Evolutionary conservation across 64 coral and sea anemone genomes (phyloP).

Genomic region (Dendrophyllia cribrosa): DNA sequence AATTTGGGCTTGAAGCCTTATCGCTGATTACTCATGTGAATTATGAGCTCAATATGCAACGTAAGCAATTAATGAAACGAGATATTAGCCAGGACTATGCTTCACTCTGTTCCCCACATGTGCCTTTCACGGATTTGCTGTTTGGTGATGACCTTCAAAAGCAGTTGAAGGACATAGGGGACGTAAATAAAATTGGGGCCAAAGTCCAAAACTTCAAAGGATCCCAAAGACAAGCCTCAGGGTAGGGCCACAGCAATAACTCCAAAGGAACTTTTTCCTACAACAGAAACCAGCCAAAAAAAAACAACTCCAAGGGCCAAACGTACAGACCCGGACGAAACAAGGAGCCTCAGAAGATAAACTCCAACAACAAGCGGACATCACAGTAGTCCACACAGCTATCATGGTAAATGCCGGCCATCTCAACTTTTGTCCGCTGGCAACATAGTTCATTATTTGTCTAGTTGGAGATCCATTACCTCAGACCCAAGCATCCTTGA

Average conservation of each 20-base stretch:
- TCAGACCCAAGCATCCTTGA: too few relatives aligned
- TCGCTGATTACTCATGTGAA: conserved; percentile 51
- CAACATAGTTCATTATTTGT: too few relatives aligned
- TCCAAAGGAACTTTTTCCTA: too few relatives aligned
- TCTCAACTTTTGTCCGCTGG: too few relatives aligned
- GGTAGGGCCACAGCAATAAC: neutral
- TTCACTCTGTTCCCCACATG: conserved; percentile 4
- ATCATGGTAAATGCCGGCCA: too few relatives aligned
- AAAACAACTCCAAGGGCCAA: too few relatives aligned
- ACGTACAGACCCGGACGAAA: too few relatives aligned
- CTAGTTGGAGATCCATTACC: too few relatives aligned
- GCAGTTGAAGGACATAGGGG: conserved; percentile 54
- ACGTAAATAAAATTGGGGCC: conserved; percentile 55
- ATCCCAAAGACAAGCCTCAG: neutral
- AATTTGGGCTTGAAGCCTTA: conserved; percentile 37
- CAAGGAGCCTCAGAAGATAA: too few relatives aligned
- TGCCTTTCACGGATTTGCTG: conserved; percentile 33
- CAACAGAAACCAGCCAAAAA: too few relatives aligned
- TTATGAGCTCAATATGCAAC: conserved; percentile 64
- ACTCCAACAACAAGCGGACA: too few relatives aligned
- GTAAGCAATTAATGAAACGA: conserved; percentile 41
- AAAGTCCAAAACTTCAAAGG: conserved; percentile 14
- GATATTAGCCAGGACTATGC: conserved; percentile 55
- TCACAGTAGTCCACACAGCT: too few relatives aligned
- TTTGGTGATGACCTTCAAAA: conserved; percentile 56